Base-by-base conservation (phyloP, 2,113 vertebrate species). In the Tamias sibiricus region DNA sequence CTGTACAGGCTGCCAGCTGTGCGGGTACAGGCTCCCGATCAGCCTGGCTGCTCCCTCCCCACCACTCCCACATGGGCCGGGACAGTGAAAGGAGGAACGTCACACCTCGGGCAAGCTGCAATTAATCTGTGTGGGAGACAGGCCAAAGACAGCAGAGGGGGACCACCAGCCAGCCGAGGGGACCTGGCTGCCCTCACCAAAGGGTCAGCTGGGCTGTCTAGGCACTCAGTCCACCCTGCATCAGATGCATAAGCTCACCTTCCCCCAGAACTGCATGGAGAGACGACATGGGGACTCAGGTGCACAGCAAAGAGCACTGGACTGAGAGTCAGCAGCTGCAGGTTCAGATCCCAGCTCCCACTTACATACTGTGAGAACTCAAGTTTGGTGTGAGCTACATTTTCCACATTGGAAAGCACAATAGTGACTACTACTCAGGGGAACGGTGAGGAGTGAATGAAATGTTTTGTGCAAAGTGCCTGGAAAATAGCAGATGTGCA, bases 1-100 rank as follows among this genome's bases (percentile, higher is more conserved):
- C 83, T 28, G 84, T 0, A 0, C 89, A 80, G 72, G 96, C 94
- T n/a, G 92, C 98, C 98, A 98, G 98, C 98, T 99, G 98, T 98
- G 94, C 98, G 95, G 87, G 92, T 94, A 42, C 97, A 95, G 35
- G 10, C 37, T 95, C 37, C 62, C 0, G 96, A 98, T 98, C 87
- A 98, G 98, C 97, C 88, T 64, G 97, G 97, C 93, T 98, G 95
- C 98, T 20, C 95, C 2, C 66, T 24, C 93, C 64, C 30, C 59
- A 22, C 92, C 49, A 80, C 96, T 92, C 92, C 91, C 95, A 4
- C 8, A n/a, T 54, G 1, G 20, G 54, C 94, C 28, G 7, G 89
- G 96, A 94, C 4, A 62, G n/a, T n/a, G 97, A 89, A 79, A 30
- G 26, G 97, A 84, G n/a, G n/a, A 89, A 90, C 87, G 66, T 66